These are phyloP conservation scores for Actenoides lindsayi DNA, from an alignment of 2,113 vertebrate genomes.

Conservation along the genomic window DNA sequence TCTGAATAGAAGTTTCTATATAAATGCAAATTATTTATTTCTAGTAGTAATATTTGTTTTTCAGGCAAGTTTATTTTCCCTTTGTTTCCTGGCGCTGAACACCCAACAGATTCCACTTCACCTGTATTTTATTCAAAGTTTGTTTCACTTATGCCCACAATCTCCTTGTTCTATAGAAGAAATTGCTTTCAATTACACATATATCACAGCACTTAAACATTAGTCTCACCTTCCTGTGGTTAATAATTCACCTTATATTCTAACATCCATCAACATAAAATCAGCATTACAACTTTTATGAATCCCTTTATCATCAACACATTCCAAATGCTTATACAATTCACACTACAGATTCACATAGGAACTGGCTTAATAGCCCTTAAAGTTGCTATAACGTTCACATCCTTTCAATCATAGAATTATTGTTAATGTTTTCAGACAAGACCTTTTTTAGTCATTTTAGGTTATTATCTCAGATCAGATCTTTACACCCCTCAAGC, in stretches of 20 bases:
- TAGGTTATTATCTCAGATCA: conserved; percentile 35
- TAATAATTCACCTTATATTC: conserved; percentile 82
- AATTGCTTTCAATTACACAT: conserved; percentile 78
- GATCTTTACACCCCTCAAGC: conserved; percentile 19
- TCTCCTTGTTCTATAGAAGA: conserved; percentile 73
- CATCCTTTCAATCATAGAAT: conserved; percentile 73
- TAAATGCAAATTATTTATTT: conserved; percentile 70
- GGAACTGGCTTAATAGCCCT: conserved; percentile 80
- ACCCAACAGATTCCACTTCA: conserved; percentile 55
- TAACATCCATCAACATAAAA: conserved; percentile 84
- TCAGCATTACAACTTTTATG: conserved; percentile 84
- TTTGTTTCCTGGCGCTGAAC: conserved; percentile 44
- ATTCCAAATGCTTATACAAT: conserved; percentile 80
- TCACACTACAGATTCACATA: conserved; percentile 75
- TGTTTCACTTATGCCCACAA: conserved; percentile 67
- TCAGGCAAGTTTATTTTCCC: conserved; percentile 55
- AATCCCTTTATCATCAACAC: conserved; percentile 81
- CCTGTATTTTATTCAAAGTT: conserved; percentile 74
- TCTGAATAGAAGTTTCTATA: conserved; percentile 35
- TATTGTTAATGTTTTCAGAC: conserved; percentile 74
- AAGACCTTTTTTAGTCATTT: conserved; percentile 71
- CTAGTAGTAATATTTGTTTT: conserved; percentile 52
- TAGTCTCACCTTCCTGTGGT: conserved; percentile 79
- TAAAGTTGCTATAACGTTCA: conserved; percentile 77
- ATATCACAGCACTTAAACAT: conserved; percentile 79